phyloP scores from a whole-genome alignment of 1,140 invertebrate species.

The Micrasema longulum region DNA sequence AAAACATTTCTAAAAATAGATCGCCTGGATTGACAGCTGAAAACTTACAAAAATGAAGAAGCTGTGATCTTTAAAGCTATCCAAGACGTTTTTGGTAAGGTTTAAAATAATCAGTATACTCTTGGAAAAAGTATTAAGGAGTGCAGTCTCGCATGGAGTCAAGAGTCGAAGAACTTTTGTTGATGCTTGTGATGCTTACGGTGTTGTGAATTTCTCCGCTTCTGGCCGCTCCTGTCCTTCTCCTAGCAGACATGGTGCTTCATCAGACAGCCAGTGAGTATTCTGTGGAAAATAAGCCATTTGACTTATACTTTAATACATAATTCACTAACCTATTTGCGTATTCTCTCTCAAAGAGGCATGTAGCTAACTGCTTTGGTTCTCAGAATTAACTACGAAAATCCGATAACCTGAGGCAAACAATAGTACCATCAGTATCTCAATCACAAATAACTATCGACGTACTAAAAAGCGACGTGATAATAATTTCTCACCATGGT shows the following conservation, averaged over 20 bases:
- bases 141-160: conserved; percentile 21
- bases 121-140: no score
- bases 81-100: no score
- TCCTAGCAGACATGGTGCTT: conserved; percentile 50
- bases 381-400: neutral
- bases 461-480: no score
- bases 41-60: no score
- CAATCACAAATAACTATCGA: no score
- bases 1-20: no score
- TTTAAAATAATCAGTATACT: no score
- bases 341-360: neutral
- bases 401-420: neutral
- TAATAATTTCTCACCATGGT: no score
- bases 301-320: neutral
- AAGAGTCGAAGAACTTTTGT: conserved; percentile 9
- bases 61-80: no score
- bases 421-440: no score
- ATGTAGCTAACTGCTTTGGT: neutral
- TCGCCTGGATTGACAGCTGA: no score
- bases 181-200: conserved; percentile 30
- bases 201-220: conserved; percentile 49
- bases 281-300: no score
- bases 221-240: conserved; percentile 45
- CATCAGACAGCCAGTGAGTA: conserved; percentile 52
- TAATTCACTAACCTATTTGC: neutral